phyloP scores from a whole-genome alignment of 2,797 vertebrate genomes.

The Sorex maritimensis region DNA sequence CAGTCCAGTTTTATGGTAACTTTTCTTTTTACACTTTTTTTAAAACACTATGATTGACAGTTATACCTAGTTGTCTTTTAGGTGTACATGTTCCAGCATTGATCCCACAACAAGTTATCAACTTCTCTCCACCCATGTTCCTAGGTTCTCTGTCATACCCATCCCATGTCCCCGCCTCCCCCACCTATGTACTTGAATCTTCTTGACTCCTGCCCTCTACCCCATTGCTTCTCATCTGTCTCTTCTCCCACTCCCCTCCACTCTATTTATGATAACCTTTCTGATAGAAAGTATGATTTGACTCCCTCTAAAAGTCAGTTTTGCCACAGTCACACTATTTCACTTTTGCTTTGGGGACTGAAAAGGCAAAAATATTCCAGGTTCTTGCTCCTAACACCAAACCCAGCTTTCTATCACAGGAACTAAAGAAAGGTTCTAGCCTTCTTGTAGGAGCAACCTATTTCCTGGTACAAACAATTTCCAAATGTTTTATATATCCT shows the following conservation, averaged over 20 bases:
- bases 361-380: slow-evolving; percentile 36
- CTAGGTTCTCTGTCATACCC: too few relatives aligned
- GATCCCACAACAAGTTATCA: too few relatives aligned
- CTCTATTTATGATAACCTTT: slow-evolving; percentile 8
- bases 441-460: background rate
- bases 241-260: too few relatives aligned
- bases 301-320: slow-evolving; percentile 6
- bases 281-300: background rate
- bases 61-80: too few relatives aligned
- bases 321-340: background rate
- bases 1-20: background rate
- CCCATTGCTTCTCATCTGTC: too few relatives aligned
- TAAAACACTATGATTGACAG: too few relatives aligned
- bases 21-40: too few relatives aligned
- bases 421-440: background rate
- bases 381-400: background rate
- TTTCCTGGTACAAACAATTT: slow-evolving; percentile 18
- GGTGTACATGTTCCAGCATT: too few relatives aligned
- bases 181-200: too few relatives aligned
- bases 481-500: slow-evolving; percentile 41
- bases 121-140: too few relatives aligned
- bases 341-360: background rate
- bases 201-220: too few relatives aligned
- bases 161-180: too few relatives aligned
- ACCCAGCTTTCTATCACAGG: background rate